Evolutionary conservation across 2,888 invertebrate genomes (phyloP).

Genomic region (Sphaeridia pumilis): DNA sequence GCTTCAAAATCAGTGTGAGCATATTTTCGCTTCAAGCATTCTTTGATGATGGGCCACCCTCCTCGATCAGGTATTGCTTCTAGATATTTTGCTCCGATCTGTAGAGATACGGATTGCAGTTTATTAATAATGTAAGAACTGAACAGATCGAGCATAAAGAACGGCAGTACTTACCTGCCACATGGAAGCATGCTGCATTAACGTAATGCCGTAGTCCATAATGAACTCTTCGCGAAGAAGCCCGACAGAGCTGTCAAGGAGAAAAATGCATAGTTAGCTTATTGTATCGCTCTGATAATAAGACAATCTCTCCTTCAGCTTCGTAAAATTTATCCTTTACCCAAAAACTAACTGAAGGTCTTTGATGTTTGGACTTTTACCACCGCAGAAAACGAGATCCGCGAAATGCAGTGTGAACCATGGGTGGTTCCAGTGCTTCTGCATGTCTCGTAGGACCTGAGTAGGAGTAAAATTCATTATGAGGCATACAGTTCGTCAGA

Average conservation of each 20-base stretch:
- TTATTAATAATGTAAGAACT: no score
- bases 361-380: slow-evolving; percentile 46
- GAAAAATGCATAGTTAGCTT: no score
- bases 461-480: background rate
- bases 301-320: no score
- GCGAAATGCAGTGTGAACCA: slow-evolving; percentile 89
- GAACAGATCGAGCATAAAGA: no score
- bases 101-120: no score
- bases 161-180: slow-evolving; percentile 62
- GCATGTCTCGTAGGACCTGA: slow-evolving; percentile 67
- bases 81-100: slow-evolving; percentile 26
- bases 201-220: slow-evolving; percentile 68
- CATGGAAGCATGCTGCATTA: slow-evolving; percentile 64
- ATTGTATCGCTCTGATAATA: no score
- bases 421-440: slow-evolving; percentile 68
- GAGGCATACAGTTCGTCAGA: background rate
- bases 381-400: slow-evolving; percentile 70
- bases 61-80: slow-evolving; percentile 48
- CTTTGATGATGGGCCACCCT: slow-evolving; percentile 24
- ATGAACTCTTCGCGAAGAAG: slow-evolving; percentile 70
- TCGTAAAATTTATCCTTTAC: no score
- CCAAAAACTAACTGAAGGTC: slow-evolving; percentile 12
- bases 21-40: slow-evolving; percentile 23
- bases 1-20: slow-evolving; percentile 41
- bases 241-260: slow-evolving; percentile 50